Conservation (phyloP, 2,797 vertebrate species). For the Epinephelus awoara region DNA sequence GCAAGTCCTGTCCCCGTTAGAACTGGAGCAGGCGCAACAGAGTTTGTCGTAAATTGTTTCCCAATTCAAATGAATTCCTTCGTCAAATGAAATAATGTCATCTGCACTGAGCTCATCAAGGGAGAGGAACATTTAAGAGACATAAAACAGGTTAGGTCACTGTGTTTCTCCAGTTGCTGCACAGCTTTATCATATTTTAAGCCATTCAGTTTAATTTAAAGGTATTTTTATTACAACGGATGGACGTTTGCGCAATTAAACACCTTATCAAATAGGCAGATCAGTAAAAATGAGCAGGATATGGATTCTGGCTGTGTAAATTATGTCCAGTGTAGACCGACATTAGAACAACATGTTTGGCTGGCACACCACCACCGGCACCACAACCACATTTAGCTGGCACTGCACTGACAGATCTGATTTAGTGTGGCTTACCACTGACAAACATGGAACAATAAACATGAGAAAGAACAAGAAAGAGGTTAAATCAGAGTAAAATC, state of each 20-base stretch:
- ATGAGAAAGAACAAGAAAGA: conserved; percentile 61
- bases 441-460: conserved; percentile 73
- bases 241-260: conserved; percentile 16
- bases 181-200: conserved; percentile 39
- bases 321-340: conserved; percentile 48
- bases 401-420: conserved; percentile 70
- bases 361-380: conserved; percentile 60
- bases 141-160: conserved; percentile 17
- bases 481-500: conserved; percentile 57
- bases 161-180: conserved; percentile 13
- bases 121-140: conserved; percentile 34
- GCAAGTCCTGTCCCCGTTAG: conserved; percentile 50
- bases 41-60: conserved; percentile 49
- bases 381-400: conserved; percentile 66
- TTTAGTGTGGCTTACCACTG: conserved; percentile 71
- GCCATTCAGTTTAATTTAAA: conserved; percentile 24
- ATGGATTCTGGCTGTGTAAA: conserved; percentile 42
- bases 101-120: conserved; percentile 34
- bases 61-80: conserved; percentile 56
- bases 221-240: background rate
- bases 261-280: conserved; percentile 19
- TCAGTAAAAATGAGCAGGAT: conserved; percentile 18
- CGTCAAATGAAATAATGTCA: conserved; percentile 55
- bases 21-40: conserved; percentile 67
- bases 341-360: conserved; percentile 64